Evolutionary conservation across 2,113 vertebrate species (phyloP).

Genomic region (Mustela lutreola): DNA sequence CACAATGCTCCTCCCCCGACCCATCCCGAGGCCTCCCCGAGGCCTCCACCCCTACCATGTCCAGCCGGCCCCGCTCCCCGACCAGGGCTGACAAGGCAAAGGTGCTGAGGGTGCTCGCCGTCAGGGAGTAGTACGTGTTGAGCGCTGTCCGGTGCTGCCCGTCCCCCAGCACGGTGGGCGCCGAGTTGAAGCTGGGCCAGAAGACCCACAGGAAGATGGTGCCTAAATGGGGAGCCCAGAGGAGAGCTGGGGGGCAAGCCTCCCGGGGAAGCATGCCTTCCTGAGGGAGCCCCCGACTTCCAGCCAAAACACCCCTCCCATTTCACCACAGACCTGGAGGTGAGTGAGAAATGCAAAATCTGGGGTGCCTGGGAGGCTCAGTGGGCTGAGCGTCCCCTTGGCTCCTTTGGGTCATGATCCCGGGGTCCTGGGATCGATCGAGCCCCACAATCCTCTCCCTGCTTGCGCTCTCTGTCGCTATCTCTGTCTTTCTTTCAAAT

Average conservation of each 20-base stretch:
- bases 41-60: conserved; percentile 89
- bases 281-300: background rate
- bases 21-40: background rate
- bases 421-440: too few relatives aligned
- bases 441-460: too few relatives aligned
- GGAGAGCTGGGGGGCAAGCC: background rate
- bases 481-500: too few relatives aligned
- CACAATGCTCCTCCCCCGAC: background rate
- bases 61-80: conserved; percentile 86
- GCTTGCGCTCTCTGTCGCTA: too few relatives aligned
- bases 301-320: background rate
- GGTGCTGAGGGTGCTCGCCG: conserved; percentile 90
- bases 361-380: too few relatives aligned
- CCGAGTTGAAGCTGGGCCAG: conserved; percentile 97
- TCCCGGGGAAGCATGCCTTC: background rate
- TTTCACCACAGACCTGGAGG: background rate
- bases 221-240: conserved; percentile 84
- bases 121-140: conserved; percentile 95
- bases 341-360: background rate
- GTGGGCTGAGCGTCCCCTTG: too few relatives aligned
- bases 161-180: conserved; percentile 83
- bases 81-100: conserved; percentile 90
- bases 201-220: conserved; percentile 97
- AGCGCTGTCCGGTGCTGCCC: conserved; percentile 92
- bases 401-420: too few relatives aligned